Conservation (phyloP, 2,888 invertebrate genomes). For the Ellobium chinense region DNA sequence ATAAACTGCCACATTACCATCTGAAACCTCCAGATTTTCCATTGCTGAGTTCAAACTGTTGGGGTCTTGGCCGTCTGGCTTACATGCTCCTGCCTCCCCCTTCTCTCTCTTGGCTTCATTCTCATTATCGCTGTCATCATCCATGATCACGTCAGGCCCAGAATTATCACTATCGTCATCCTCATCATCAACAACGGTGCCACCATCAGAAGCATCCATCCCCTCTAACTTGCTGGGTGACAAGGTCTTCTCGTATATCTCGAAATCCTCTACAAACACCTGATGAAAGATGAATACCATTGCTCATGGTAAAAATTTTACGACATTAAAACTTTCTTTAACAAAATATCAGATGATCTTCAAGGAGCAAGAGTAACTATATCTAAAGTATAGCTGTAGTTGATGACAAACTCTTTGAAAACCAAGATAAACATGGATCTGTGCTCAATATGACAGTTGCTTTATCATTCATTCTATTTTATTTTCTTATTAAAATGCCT, state of each 20-base stretch:
- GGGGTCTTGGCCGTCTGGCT: too few relatives aligned
- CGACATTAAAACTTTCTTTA: too few relatives aligned
- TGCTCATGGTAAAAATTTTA: too few relatives aligned
- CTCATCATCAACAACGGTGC: conserved; percentile 7
- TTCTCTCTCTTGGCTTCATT: background rate
- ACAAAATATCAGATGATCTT: too few relatives aligned
- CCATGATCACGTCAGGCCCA: conserved; percentile 66
- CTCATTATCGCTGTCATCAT: conserved; percentile 57
- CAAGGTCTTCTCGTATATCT: conserved; percentile 51
- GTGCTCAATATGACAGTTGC: too few relatives aligned
- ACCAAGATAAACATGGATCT: too few relatives aligned
- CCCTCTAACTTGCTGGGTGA: background rate
- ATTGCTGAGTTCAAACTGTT: background rate
- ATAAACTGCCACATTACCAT: conserved; percentile 14
- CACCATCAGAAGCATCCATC: conserved; percentile 22
- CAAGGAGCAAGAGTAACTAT: too few relatives aligned
- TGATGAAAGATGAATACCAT: conserved; percentile 39
- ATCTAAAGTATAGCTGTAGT: too few relatives aligned
- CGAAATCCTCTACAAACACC: conserved; percentile 60
- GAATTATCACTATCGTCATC: conserved; percentile 47
- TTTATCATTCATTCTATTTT: too few relatives aligned
- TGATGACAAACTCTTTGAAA: too few relatives aligned
- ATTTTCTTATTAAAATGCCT: too few relatives aligned
- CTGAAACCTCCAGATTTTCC: background rate
- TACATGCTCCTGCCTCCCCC: background rate